Evolutionary conservation across 2,797 vertebrate species (phyloP).

Genomic region (Platalea minor): DNA sequence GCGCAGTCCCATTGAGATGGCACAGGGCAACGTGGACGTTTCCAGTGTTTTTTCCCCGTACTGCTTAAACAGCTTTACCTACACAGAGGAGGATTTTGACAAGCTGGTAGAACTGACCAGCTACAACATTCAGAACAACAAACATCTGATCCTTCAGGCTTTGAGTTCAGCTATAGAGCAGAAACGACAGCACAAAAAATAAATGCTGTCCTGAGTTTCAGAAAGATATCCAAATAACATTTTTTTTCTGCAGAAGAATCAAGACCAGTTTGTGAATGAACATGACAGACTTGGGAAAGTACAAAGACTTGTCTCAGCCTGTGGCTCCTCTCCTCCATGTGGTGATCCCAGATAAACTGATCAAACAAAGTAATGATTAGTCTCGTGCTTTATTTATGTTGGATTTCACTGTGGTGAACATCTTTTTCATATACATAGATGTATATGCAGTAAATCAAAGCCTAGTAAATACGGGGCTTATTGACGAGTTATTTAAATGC

Average conservation of each 20-base stretch:
- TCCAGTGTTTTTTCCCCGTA: constrained; percentile 76
- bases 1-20: constrained; percentile 70
- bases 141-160: constrained; percentile 70
- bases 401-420: background rate
- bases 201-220: background rate
- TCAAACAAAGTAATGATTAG: background rate
- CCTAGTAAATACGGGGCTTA: background rate
- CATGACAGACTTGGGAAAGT: background rate
- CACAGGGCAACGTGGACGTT: constrained; percentile 78
- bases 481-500: background rate
- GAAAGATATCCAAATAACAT: background rate
- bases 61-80: constrained; percentile 71
- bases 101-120: constrained; percentile 76
- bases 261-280: background rate
- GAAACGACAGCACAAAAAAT: constrained; percentile 52
- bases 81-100: constrained; percentile 75
- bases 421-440: background rate
- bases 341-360: background rate
- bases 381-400: background rate
- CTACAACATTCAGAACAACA: constrained; percentile 84
- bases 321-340: background rate
- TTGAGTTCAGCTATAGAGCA: constrained; percentile 69
- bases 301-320: background rate
- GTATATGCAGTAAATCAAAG: background rate
- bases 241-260: background rate